Evolutionary conservation across 2,113 vertebrate genomes (phyloP).

Genomic region (Cephalopterus ornatus): DNA sequence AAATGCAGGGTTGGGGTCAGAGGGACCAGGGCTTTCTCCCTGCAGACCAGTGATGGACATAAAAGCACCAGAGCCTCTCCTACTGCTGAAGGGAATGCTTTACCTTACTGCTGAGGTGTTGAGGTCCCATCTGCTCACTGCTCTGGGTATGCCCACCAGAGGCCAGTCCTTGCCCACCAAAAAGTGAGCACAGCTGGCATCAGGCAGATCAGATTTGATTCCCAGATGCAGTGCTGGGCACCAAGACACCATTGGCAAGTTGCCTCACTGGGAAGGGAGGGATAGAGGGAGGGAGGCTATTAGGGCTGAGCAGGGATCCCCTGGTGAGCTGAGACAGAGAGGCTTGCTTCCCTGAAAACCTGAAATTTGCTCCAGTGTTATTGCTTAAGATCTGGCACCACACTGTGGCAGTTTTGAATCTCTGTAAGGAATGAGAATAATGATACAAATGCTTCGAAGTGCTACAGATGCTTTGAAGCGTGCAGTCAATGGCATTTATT

Average conservation of each 20-base stretch:
- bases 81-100: background rate
- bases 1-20: background rate
- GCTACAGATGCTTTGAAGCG: accelerated
- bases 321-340: background rate
- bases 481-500: background rate
- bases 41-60: background rate
- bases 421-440: background rate
- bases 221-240: background rate
- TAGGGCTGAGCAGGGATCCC: background rate
- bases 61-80: background rate
- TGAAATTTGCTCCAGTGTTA: background rate
- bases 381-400: conserved; percentile 13
- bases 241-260: accelerated
- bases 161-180: background rate
- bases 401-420: background rate
- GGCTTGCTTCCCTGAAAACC: background rate
- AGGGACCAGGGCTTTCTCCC: background rate
- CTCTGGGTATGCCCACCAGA: background rate
- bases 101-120: background rate
- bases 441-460: too few relatives aligned
- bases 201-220: background rate
- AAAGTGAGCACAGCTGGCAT: background rate
- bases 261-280: accelerated
- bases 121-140: background rate
- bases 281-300: background rate